Evolutionary conservation across 1,140 invertebrate genomes (phyloP).

Genomic region (Heliconius nattereri): DNA sequence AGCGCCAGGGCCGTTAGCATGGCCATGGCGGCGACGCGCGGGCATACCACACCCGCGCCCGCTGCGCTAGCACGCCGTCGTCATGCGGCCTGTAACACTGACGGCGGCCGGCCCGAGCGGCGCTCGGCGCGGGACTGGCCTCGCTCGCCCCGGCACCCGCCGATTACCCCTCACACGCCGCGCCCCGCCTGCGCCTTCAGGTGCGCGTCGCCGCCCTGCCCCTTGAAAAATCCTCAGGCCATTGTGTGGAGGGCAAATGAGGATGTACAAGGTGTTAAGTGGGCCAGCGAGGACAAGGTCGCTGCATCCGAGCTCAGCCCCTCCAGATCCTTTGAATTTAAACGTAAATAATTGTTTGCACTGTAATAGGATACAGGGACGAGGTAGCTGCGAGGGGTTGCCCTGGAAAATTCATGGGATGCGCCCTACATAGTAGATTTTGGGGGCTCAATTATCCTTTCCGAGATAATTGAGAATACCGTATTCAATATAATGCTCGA

Average conservation of each 20-base stretch:
- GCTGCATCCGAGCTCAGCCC: constrained; percentile 55
- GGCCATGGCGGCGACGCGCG: constrained; percentile 73
- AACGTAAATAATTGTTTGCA: constrained; percentile 26
- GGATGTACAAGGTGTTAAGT: constrained; percentile 45
- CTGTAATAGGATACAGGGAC: background rate
- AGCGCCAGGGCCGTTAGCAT: constrained; percentile 70
- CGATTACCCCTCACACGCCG: constrained; percentile 27
- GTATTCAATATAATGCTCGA: background rate
- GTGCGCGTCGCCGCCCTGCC: constrained; percentile 66
- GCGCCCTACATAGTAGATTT: background rate
- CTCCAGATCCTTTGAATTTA: constrained; percentile 22
- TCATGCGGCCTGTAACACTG: constrained; percentile 64
- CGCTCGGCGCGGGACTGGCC: constrained; percentile 74
- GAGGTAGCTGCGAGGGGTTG: background rate
- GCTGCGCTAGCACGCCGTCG: constrained; percentile 75
- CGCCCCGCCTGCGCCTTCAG: constrained; percentile 59
- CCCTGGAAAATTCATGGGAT: background rate
- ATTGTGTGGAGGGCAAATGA: constrained; percentile 43
- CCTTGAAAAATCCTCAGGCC: constrained; percentile 59
- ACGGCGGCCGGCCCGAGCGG: constrained; percentile 69
- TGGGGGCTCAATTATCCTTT: background rate
- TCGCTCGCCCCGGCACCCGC: constrained; percentile 40
- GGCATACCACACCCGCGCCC: constrained; percentile 78
- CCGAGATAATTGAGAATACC: background rate
- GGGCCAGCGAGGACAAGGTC: constrained; percentile 67